Evolutionary conservation across 2,888 invertebrate genomes (phyloP).

Genomic region (Drosophila flavopinicola): DNA sequence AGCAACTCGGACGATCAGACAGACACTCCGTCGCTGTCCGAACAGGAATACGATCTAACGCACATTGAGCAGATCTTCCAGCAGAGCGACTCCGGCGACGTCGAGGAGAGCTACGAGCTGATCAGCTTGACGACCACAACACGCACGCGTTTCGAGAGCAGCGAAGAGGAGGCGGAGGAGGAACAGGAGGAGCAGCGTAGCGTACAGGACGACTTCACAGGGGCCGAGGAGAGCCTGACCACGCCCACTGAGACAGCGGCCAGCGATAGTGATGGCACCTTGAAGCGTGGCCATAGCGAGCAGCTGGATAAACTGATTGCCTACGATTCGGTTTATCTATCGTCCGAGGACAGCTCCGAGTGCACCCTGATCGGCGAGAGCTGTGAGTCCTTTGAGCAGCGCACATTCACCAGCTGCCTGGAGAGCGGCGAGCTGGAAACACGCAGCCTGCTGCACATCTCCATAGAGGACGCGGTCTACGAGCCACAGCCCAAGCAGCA

Average conservation of each 20-base stretch:
- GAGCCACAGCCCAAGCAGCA: conserved; percentile 72
- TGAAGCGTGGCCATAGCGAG: conserved; percentile 65
- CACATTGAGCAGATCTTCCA: conserved; percentile 81
- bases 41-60: conserved; percentile 82
- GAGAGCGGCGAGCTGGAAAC: conserved; percentile 62
- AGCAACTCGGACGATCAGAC: conserved; percentile 84
- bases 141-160: conserved; percentile 75
- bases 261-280: conserved; percentile 60
- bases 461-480: conserved; percentile 82
- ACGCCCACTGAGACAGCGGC: conserved; percentile 35
- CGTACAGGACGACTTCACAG: conserved; percentile 5
- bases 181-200: conserved; percentile 1
- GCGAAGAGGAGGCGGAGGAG: conserved; percentile 65
- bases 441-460: conserved; percentile 80
- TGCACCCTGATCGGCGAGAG: conserved; percentile 79
- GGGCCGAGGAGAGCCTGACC: conserved; percentile 13
- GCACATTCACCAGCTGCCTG: conserved; percentile 45
- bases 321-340: conserved; percentile 84
- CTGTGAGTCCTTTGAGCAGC: conserved; percentile 67
- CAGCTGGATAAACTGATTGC: conserved; percentile 81
- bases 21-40: conserved; percentile 81
- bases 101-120: conserved; percentile 77
- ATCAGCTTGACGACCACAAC: conserved; percentile 81
- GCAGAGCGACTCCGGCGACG: conserved; percentile 49
- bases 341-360: conserved; percentile 84